Percentiles rank a stretch among this genome's conserved stretches.
These are phyloP conservation scores for Alauda arvensis DNA, from an alignment of 2,797 vertebrate genomes.

Conservation along the genomic window DNA sequence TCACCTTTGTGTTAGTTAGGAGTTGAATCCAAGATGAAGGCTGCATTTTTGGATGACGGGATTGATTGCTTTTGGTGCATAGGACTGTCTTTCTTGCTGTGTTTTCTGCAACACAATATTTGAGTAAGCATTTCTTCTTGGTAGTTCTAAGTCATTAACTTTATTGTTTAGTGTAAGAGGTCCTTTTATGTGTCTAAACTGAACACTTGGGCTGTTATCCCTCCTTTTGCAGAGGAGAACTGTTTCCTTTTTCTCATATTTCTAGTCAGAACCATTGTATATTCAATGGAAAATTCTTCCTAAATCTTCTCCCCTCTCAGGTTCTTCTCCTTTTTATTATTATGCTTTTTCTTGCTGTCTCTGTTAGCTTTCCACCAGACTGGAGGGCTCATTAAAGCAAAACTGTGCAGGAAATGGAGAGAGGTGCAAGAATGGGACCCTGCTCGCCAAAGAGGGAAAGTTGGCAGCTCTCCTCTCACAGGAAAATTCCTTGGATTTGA, in stretches of 20 bases:
- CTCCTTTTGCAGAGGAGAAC: not conserved
- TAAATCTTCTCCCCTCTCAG: not conserved
- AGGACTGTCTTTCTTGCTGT: not conserved
- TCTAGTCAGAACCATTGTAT: not conserved
- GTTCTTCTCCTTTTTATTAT: not conserved
- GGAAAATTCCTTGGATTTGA: slow-evolving; percentile 32
- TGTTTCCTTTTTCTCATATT: not conserved
- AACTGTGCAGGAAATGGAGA: slow-evolving; percentile 8
- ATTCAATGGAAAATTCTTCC: slow-evolving; percentile 18
- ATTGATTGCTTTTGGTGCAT: not conserved
- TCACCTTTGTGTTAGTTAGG: not conserved
- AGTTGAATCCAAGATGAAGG: not conserved
- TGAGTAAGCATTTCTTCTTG: not conserved
- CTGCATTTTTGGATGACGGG: not conserved
- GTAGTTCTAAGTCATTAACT: not conserved
- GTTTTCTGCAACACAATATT: not conserved
- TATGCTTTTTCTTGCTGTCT: not conserved
- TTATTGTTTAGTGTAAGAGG: not conserved
- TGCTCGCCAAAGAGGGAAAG: not conserved
- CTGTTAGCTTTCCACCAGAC: slow-evolving; percentile 11
- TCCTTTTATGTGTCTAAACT: not conserved
- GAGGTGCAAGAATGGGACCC: slow-evolving; percentile 13
- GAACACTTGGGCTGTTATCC: not conserved
- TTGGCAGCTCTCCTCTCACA: not conserved
- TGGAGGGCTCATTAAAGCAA: slow-evolving; percentile 24